Percentiles rank a stretch among this genome's conserved stretches.
Conservation (phyloP, 2,113 vertebrate species). For the Indicator indicator region DNA sequence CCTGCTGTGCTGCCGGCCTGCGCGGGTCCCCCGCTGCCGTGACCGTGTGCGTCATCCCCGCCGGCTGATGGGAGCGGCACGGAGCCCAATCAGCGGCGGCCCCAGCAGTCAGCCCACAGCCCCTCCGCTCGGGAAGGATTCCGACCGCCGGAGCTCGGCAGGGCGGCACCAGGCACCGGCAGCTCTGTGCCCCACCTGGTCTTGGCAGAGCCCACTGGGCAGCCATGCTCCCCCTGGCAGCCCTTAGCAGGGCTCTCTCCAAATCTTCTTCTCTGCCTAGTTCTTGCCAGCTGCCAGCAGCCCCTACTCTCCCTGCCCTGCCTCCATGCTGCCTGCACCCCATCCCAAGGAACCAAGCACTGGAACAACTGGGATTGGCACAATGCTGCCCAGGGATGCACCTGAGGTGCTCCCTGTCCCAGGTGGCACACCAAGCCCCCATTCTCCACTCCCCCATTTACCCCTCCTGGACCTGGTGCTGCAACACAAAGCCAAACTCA, state of each 20-base stretch:
- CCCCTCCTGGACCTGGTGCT: neutral
- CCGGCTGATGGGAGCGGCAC: neutral
- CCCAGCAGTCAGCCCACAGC: slow-evolving; percentile 16
- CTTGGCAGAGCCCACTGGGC: neutral
- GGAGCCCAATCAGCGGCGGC: slow-evolving; percentile 5
- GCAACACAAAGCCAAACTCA: neutral
- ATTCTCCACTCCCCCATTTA: accelerated
- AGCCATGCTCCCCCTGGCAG: accelerated
- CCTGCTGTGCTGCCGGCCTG: neutral
- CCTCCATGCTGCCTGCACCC: neutral
- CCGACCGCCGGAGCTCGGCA: neutral
- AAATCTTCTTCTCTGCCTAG: neutral
- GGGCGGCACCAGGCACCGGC: neutral
- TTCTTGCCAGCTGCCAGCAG: neutral
- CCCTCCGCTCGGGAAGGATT: neutral
- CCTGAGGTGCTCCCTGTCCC: accelerated
- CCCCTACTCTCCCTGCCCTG: accelerated
- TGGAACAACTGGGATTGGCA: accelerated
- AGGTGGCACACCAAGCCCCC: accelerated
- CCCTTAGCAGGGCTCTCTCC: neutral
- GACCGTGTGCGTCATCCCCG: neutral
- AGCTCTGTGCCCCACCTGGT: neutral
- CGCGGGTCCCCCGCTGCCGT: neutral
- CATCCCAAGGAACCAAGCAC: accelerated
- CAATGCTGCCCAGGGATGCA: neutral